Evolutionary conservation across 1,140 invertebrate genomes (phyloP).

Genomic region (Belonocnema kinseyi): DNA sequence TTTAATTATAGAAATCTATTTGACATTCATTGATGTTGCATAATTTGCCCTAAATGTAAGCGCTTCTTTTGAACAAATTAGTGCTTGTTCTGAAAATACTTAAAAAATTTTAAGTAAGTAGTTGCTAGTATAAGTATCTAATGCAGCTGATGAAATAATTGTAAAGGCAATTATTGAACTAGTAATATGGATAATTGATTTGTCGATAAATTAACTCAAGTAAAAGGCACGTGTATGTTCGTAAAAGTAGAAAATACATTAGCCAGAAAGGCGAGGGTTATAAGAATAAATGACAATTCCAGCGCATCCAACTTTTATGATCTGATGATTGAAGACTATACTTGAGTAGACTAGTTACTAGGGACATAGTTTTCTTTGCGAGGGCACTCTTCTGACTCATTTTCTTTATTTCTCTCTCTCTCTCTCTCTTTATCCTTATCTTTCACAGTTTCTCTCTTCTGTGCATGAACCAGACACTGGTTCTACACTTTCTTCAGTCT

Average conservation of each 20-base stretch:
- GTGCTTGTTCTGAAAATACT: too few relatives aligned
- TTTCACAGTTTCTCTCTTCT: slow-evolving; percentile 9
- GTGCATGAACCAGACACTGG: neutral
- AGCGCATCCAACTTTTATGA: neutral
- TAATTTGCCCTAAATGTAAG: too few relatives aligned
- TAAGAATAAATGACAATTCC: neutral
- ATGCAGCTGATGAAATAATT: too few relatives aligned
- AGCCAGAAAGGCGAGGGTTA: neutral
- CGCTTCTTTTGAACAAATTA: too few relatives aligned
- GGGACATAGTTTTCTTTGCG: neutral
- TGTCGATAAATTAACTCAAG: too few relatives aligned
- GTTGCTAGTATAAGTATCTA: too few relatives aligned
- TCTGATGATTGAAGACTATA: neutral
- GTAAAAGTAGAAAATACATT: neutral
- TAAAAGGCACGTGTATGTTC: neutral
- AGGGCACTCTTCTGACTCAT: neutral
- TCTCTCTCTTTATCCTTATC: neutral
- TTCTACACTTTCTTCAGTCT: neutral
- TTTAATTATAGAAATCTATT: too few relatives aligned
- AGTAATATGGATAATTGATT: too few relatives aligned
- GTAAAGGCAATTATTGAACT: too few relatives aligned
- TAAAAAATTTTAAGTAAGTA: too few relatives aligned
- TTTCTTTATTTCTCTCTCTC: neutral
- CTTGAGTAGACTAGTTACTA: neutral
- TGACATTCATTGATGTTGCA: too few relatives aligned